These are phyloP conservation scores for Neocloeon triangulifer DNA, from an alignment of 1,140 invertebrate species.

Conservation along the genomic window DNA sequence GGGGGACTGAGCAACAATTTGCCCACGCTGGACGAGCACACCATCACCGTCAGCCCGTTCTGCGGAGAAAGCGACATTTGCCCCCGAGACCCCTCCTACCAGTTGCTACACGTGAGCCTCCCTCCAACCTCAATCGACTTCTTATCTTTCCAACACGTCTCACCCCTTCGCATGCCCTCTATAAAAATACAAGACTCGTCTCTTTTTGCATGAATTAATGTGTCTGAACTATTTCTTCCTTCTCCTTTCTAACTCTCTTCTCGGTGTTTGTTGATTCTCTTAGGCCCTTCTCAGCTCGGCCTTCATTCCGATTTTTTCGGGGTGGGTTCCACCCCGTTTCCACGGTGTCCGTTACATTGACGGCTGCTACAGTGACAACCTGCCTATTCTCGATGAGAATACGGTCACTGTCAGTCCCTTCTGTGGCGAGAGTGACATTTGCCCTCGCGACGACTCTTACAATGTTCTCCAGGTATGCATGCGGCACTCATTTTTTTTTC, in stretches of 20 bases:
- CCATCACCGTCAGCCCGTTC: conserved; percentile 92
- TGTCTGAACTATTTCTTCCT: not conserved
- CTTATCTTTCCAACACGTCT: too few species aligned
- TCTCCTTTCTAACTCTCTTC: not conserved
- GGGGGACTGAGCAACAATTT: conserved; percentile 93
- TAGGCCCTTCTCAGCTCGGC: conserved; percentile 79
- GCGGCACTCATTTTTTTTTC: conserved; percentile 7
- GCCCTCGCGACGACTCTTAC: conserved; percentile 73
- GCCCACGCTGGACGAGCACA: conserved; percentile 80
- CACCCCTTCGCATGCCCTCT: too few species aligned
- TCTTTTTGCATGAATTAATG: too few species aligned
- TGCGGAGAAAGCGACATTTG: conserved; percentile 97
- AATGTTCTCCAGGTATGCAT: conserved; percentile 49
- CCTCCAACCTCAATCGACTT: conserved; percentile 6
- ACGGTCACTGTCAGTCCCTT: conserved; percentile 96
- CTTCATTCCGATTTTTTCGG: conserved; percentile 94
- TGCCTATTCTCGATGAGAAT: conserved; percentile 79
- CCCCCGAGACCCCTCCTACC: conserved; percentile 70
- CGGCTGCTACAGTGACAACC: conserved; percentile 89
- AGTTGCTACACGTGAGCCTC: conserved; percentile 51
- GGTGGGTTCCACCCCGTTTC: conserved; percentile 70
- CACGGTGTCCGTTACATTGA: conserved; percentile 86
- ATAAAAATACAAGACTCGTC: too few species aligned
- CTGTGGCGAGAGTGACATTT: conserved; percentile 94
- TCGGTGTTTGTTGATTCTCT: conserved; percentile 10